These are phyloP conservation scores for Trissonchulus sp. DNA, from an alignment of 2,888 invertebrate genomes.

Conservation along the genomic window DNA sequence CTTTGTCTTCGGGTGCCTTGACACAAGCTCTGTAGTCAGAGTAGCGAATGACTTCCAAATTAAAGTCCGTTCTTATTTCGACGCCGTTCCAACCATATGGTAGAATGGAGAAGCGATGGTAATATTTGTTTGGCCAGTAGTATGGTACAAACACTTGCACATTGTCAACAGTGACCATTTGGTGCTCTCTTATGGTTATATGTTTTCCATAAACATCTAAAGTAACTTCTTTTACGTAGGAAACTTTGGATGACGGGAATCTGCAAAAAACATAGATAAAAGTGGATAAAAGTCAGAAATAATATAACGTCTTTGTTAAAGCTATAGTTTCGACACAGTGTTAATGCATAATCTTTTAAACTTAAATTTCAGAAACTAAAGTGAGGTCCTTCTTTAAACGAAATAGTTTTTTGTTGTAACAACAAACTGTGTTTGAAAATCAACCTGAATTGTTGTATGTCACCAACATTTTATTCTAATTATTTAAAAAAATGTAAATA, in stretches of 20 bases:
- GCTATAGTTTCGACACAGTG: no score
- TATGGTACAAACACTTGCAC: constrained; percentile 39
- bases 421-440: no score
- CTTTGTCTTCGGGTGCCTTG: constrained; percentile 41
- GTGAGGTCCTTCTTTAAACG: no score
- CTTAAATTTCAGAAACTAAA: no score
- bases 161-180: constrained; percentile 24
- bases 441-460: no score
- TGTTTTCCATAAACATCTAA: background rate
- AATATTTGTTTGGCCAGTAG: constrained; percentile 38
- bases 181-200: background rate
- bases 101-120: background rate
- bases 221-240: background rate
- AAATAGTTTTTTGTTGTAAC: no score
- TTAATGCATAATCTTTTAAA: no score
- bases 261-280: background rate
- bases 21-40: constrained; percentile 25
- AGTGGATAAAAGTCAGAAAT: no score
- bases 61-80: constrained; percentile 14
- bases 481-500: background rate
- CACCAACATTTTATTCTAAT: no score
- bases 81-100: constrained; percentile 2
- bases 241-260: background rate
- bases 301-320: no score
- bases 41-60: constrained; percentile 6